Evolutionary conservation across 2,888 invertebrate species (phyloP).

Genomic region (Microctonus aethiopoides): DNA sequence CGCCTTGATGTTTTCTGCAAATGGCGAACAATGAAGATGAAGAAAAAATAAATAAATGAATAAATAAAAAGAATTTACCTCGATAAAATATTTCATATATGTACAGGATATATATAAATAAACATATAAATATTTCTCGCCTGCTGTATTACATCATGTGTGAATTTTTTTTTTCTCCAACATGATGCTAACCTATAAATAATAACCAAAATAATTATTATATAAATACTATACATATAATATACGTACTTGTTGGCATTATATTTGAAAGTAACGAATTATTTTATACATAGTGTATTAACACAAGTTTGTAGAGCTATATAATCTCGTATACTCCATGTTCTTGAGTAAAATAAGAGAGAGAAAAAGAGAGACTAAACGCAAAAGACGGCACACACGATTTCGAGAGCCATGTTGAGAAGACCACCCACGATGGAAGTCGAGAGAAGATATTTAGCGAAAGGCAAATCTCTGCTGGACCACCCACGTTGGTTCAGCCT

Average conservation of each 20-base stretch:
- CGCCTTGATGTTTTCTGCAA: constrained; percentile 15
- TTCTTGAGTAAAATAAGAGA: constrained; percentile 1
- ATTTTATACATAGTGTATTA: background rate
- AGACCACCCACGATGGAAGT: constrained; percentile 65
- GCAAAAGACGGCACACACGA: constrained; percentile 15
- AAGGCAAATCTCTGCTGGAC: constrained; percentile 65
- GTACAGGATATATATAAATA: too few species aligned
- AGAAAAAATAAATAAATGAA: background rate
- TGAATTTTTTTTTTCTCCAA: too few species aligned
- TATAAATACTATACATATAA: background rate
- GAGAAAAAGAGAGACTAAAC: background rate
- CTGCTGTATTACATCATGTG: too few species aligned
- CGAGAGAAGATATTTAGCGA: constrained; percentile 66
- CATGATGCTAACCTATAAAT: too few species aligned
- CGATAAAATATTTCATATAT: background rate
- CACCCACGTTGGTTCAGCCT: constrained; percentile 60
- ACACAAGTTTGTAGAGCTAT: background rate
- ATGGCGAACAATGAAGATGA: constrained; percentile 23
- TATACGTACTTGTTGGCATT: background rate
- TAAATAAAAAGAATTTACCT: constrained; percentile 22
- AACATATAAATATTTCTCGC: background rate
- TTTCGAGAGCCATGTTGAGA: constrained; percentile 16
- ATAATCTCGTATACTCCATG: background rate
- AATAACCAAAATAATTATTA: background rate
- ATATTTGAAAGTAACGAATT: background rate